Base-by-base conservation (phyloP, 2,888 invertebrate species). In the Sipha maydis region DNA sequence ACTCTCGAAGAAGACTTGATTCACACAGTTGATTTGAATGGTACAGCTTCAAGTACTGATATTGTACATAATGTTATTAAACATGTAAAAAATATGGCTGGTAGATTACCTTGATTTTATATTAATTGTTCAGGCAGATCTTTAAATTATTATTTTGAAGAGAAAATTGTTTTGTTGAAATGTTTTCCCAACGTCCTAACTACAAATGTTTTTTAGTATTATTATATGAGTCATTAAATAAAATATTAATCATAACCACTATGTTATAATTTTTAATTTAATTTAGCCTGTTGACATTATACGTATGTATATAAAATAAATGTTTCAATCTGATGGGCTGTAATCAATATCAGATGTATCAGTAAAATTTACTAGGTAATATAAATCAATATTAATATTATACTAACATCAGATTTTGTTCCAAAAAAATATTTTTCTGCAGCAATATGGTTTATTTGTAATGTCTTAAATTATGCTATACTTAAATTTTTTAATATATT, bases 1-100 rank as follows among this genome's bases (percentile, higher is more conserved):
- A 97, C 97, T 0, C 93, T 98, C 90, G 95, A 95, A 91, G 95
- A 94, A 31, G 96, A 97, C 91, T 93, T 93, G 90, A 93, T 95
- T 90, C 94, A 94, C 90, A 95, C 95, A 89, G 93, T 94, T 91
- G 97, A 98, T 93, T 93, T 97, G 85, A 97, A 97, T 56, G 98
- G 98, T 61, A 93, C 93, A 61, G 94, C 96, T 9, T 94, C 95
- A 3, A 97, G 97, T 89, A 94, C 95, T 14, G 97, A 98, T 84
- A 96, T 98, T 25, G 94, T 98, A n/a, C 94, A 96, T 89, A 95
- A 94, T 90, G 95, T 98, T 90, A 94, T 97, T 90, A 94, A 95
- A 91, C 95, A 96, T 91, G 95, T 97, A 69, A 93, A 93, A 90
- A 86, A 67, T 41, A 83, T 84, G 28, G n/a, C 84, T 3, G 73